phyloP scores from a whole-genome alignment of 2,113 vertebrate species.

The Sinosuthora webbiana region DNA sequence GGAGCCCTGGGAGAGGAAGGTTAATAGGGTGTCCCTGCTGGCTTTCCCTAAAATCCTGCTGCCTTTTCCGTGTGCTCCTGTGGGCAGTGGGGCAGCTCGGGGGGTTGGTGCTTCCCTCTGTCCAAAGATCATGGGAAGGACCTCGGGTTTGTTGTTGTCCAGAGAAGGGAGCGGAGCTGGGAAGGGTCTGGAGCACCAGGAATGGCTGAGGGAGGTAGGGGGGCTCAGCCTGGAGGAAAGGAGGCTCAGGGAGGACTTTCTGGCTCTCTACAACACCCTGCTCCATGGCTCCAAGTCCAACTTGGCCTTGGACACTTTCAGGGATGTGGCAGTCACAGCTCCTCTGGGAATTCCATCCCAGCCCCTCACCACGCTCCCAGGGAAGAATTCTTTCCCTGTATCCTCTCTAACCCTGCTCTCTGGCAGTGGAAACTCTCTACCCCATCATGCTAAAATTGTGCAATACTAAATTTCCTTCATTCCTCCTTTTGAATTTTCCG shows the following conservation, averaged over 20 bases:
- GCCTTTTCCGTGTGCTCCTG: background rate
- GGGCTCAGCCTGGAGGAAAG: background rate
- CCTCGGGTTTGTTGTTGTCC: background rate
- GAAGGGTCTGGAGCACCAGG: background rate
- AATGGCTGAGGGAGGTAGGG: accelerated
- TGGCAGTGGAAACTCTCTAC: background rate
- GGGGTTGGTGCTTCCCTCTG: background rate
- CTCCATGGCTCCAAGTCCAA: background rate
- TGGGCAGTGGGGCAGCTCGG: accelerated
- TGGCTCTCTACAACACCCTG: background rate
- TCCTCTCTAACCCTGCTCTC: background rate
- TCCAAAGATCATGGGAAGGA: accelerated
- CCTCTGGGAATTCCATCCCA: background rate
- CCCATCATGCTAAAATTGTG: background rate
- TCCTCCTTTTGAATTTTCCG: background rate
- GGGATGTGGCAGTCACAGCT: background rate
- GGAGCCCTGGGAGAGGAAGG: background rate
- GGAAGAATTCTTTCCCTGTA: background rate
- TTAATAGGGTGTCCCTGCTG: background rate
- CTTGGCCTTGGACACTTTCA: background rate
- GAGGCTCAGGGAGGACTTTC: background rate
- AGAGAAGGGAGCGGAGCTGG: background rate
- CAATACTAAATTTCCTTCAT: background rate
- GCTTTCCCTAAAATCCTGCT: background rate
- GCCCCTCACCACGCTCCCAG: background rate